Evolutionary conservation across 37 sponge, comb jelly and placozoan species (phyloP), one percentile per base, ranked within the genome.

Genomic region (Haliclona indistincta): DNA sequence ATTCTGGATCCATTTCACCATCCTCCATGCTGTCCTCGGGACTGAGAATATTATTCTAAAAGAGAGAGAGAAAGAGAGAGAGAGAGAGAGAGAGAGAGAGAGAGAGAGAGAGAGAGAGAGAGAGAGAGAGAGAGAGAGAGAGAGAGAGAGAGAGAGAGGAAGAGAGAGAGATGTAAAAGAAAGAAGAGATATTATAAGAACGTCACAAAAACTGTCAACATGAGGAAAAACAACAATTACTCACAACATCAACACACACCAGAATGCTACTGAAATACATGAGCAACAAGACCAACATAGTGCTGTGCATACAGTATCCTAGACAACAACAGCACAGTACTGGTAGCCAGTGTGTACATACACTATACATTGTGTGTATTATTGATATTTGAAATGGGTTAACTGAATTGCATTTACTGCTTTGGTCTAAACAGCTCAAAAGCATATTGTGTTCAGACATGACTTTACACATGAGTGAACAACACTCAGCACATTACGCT

Each of bases 1-100:
- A 58, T 30, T 58, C 61, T 5, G 28, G 61, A 7, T 58, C 61
- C 61, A 58, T 1, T 5, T 70, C 70, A n/a, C n/a, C n/a, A 29
- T 79, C 80, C 40, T 79, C 80, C 58, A 69, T 61, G 39, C 78
- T 78, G 56, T 78, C 78, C 70, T 79, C 80, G 0, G 80, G 80
- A 38, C 80, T 79, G 37, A 79, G 56, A 3, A 73, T 40, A 15
- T 56, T 32, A 40, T 65, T n/a, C n/a, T n/a, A n/a, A n/a, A n/a
- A n/a, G 73, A 54, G 60, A 20, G 56, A 38, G 68, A 67, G 7
- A n/a, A 26, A 52, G 54, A 42, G 74, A 37, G 67, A 43, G 47
- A 58, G 43, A 26, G 25, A 33, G 61, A 79, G 56, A 43, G 66
- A 77, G 40, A 53, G 68, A 29, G 37, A 68, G 23, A 56, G 71